Evolutionary conservation across 2,113 vertebrate genomes (phyloP), one percentile per base, ranked within the genome.

Genomic region (Tretioscincus oriximinensis): DNA sequence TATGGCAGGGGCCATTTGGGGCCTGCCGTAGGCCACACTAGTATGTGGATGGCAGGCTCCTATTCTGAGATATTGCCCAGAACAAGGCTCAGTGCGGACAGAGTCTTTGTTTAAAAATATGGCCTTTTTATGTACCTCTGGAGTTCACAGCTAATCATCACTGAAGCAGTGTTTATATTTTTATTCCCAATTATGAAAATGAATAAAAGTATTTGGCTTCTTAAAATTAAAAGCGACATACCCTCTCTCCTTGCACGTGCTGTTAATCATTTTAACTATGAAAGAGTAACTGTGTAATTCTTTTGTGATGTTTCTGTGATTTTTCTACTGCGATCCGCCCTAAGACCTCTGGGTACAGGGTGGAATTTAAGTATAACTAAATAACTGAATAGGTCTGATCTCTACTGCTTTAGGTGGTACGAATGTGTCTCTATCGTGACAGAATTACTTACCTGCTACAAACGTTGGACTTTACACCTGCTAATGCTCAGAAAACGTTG

Each of bases 401-500:
- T 12, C 1, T 2, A 9, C 68, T 1, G 61, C 41, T 85, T 7
- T 87, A 99, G 98, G 86, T 96, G 0, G 90, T 97, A 31, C 95
- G 90, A 0, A 91, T 94, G 87, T 97, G 96, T 73, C 79, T 90
- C 1, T 95, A 94, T 81, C 95, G 88, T 85, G 94, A 88, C 63
- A 97, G 95, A 92, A 93, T 90, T 69, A 92, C 95, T 1, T 90
- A 92, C 8, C 90, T 99, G 81, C 89, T 99, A 35, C 91, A 90
- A 2, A 85, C 84, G 4, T 86, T 99, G 86, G 95, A 97, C 87
- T 95, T 95, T 51, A 89, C 78, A 22, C 94, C 94, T 6, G 88
- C 41, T 1, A 69, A 90, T 61, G 69, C 91, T 28, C 95, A 98
- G 86, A 99, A 99, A 92, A 97, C 97, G 7, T 76, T 99, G 75